Percentiles rank a stretch among this genome's conserved stretches.
phyloP scores from a whole-genome alignment of 1,140 invertebrate species.

The Aricia agestis region DNA sequence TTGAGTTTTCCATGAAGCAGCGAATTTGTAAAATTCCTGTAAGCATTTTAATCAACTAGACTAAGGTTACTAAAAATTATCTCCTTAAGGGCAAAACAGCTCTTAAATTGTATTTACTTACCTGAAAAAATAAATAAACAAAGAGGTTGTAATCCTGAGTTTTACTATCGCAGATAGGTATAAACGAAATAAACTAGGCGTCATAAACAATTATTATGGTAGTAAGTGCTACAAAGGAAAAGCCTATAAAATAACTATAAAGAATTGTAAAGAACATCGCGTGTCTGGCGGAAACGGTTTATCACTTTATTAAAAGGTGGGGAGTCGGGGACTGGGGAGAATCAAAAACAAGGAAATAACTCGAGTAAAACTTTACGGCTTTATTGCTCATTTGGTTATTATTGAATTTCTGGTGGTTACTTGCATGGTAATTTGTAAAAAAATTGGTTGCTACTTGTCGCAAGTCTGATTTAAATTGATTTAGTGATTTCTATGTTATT shows the following conservation, averaged over 20 bases:
- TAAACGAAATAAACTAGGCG: background rate
- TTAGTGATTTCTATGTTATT: no score
- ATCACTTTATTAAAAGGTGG: slow-evolving; percentile 61
- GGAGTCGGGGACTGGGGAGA: background rate
- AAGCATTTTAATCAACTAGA: no score
- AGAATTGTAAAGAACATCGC: slow-evolving; percentile 58
- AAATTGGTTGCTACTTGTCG: no score
- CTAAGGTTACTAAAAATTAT: no score
- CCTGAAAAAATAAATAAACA: background rate
- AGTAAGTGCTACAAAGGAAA: slow-evolving; percentile 31
- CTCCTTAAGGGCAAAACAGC: no score
- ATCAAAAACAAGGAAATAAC: slow-evolving; percentile 5
- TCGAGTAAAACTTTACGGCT: background rate
- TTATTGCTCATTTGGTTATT: slow-evolving; percentile 4
- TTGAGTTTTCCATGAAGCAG: background rate
- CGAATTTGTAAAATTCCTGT: no score
- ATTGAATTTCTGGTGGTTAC: no score
- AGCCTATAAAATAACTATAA: slow-evolving; percentile 32
- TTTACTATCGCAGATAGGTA: background rate
- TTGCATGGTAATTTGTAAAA: no score
- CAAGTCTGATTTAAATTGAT: no score
- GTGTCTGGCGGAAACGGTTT: slow-evolving; percentile 54
- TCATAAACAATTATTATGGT: slow-evolving; percentile 18
- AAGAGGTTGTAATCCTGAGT: background rate
- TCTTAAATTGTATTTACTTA: background rate